Base-by-base conservation (phyloP, 2,888 invertebrate genomes). In the Watsonalla binaria region DNA sequence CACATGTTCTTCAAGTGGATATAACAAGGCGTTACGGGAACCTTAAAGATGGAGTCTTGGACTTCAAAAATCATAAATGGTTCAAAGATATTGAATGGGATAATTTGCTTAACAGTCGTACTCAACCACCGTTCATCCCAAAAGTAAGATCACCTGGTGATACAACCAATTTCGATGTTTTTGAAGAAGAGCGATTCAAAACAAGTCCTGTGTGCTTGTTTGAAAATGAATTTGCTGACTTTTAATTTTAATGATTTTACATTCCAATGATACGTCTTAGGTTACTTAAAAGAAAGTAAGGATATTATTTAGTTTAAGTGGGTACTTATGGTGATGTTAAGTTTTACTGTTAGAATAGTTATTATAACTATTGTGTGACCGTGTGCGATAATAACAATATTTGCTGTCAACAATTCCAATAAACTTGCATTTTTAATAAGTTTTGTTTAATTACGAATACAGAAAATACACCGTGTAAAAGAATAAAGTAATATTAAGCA, bases 11-110 rank as follows among this genome's bases (percentile, higher is more conserved):
- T 11, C 96, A 97, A 72, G 67, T 82, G 0, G 90, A 91, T 56
- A 71, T 72, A 39, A 79, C 85, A 0, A 76, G 81, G 53, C 94
- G 97, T 51, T 98, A 88, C 79, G 99, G 99, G 11, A 98, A 97
- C 80, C 91, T 99, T 59, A 96, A 95, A 79, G 94, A 95, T 64
- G 99, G 98, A 5, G 93, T 95, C 11, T 92, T 94, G 69, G 99
- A 99, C 82, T 96, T 99, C 61, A 99, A 98, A 84, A 93, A 93
- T 59, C 98, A 99, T 83, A 94, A 93, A 64, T 99, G 98, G 98
- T 99, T 98, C 75, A 92, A 92, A 56, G 93, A 94, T 11, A 93
- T 95, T n/a, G 95, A 98, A 76, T 99, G 98, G 97, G 94, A 95
- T 57, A 92, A 92, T 50, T 89, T 99, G 57, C 94, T 97, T 59